Evolutionary conservation across 2,888 invertebrate genomes (phyloP).

Genomic region (Rhodophaea formosa): DNA sequence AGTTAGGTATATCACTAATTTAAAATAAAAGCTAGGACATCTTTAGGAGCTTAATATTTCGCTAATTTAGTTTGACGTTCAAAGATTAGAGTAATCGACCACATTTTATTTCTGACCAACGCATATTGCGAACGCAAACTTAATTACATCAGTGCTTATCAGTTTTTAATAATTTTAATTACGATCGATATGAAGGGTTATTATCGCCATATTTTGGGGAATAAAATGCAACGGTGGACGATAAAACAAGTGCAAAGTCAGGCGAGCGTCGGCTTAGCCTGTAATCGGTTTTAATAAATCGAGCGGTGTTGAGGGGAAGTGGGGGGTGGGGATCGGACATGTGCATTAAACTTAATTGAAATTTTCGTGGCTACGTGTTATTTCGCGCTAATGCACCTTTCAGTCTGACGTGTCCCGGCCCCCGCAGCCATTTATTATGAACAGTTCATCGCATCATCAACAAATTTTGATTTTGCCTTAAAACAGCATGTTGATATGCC

Average conservation of each 20-base stretch:
- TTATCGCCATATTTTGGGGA: slow-evolving; percentile 50
- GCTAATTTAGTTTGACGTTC: not conserved
- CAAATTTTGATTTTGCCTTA: slow-evolving; percentile 21
- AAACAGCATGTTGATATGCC: slow-evolving; percentile 15
- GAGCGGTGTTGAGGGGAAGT: slow-evolving; percentile 34
- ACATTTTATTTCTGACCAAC: not conserved
- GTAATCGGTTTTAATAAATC: slow-evolving; percentile 67
- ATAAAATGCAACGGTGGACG: slow-evolving; percentile 50
- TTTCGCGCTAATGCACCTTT: slow-evolving; percentile 72
- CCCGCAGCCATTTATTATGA: slow-evolving; percentile 37
- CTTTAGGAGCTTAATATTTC: not conserved
- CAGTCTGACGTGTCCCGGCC: slow-evolving; percentile 44
- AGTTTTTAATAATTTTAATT: slow-evolving; percentile 7
- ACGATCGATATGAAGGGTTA: slow-evolving; percentile 16
- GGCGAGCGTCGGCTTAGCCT: slow-evolving; percentile 50
- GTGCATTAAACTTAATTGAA: slow-evolving; percentile 75
- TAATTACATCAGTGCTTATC: slow-evolving; percentile 12
- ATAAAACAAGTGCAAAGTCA: slow-evolving; percentile 59
- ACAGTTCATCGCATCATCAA: slow-evolving; percentile 44
- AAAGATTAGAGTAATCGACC: not conserved
- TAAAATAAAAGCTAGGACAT: no score
- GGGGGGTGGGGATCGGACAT: slow-evolving; percentile 43
- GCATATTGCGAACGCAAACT: not conserved
- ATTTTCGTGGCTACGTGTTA: slow-evolving; percentile 71
- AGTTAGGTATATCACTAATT: no score